phyloP scores from a whole-genome alignment of 1,140 invertebrate species.

The Venustaconcha ellipsiformis region DNA sequence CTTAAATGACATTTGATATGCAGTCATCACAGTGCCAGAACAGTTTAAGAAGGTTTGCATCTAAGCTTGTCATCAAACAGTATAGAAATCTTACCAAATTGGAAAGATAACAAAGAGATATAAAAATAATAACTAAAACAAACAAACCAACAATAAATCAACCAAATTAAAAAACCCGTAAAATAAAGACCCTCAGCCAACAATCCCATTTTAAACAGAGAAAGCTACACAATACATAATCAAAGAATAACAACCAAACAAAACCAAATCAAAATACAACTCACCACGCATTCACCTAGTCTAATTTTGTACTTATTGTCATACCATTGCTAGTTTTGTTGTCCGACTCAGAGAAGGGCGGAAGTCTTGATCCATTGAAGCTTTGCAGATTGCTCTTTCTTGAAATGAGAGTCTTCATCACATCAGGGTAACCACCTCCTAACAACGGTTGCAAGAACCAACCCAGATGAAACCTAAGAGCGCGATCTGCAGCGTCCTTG shows the following conservation, averaged over 20 bases:
- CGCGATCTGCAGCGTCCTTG: conserved; percentile 40
- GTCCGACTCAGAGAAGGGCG: conserved; percentile 40
- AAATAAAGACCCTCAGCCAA: not conserved
- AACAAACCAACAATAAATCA: not conserved
- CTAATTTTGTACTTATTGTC: conserved; percentile 28
- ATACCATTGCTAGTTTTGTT: conserved; percentile 19
- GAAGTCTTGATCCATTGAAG: conserved; percentile 36
- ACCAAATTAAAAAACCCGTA: not conserved
- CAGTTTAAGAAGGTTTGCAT: no score
- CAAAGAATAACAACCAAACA: not conserved
- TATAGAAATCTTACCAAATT: no score
- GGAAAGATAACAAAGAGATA: no score
- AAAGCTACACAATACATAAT: no score
- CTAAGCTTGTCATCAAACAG: no score
- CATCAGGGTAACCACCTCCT: conserved; percentile 64
- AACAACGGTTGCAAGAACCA: conserved; percentile 64
- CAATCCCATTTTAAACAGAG: not conserved
- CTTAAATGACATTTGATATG: not conserved
- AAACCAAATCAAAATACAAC: not conserved
- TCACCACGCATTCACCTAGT: not conserved
- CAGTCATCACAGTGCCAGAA: not conserved
- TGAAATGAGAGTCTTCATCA: conserved; percentile 49
- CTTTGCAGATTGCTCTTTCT: conserved; percentile 39
- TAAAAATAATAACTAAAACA: not conserved
- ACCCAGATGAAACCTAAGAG: conserved; percentile 53